Base-by-base conservation (phyloP, 2,888 invertebrate species). In the Lamproptera curius region DNA sequence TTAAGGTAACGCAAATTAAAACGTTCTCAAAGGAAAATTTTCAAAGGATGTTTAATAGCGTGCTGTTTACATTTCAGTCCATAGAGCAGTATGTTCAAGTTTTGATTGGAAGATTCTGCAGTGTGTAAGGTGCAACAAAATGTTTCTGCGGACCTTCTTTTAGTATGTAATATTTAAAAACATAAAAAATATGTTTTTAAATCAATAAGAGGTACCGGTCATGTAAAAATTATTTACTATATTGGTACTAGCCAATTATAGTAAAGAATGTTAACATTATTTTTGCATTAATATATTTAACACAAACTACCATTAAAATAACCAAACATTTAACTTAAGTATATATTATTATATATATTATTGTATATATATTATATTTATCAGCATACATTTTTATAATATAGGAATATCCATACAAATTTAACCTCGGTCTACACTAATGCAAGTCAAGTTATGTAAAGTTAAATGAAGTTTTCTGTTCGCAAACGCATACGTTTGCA, bases 391-490 rank as follows among this genome's bases (percentile, higher is more conserved):
- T 20, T 31, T 39, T 39, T n/a, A 6, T 15, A 2, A 23, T 4
- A 0, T 23, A 38, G 44, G 16, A 14, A 39, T 46, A 56, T 76
- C 74, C 64, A 68, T 38, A 62, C 10, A 42, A 51, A 3, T 3
- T 14, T 46, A 42, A 33, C 51, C 53, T 57, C 56, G 53, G 58
- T 63, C 67, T 62, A 61, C 59, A 52, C 58, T 23, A 63, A 65
- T 62, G 65, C 64, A 63, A 70, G 62, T 58, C 55, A 53, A 65
- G 61, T 69, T 63, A 55, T 59, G 53, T 54, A 51, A 61, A 77
- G 72, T 79, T 76, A 73, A 72, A 73, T 67, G 73, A 80, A 80
- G 67, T 76, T 65, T 67, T 63, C 55, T 56, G 51, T 52, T 50
- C 54, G 35, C 39, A 55, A 66, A 67, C 61, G 68, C 63, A 67